phyloP scores from a whole-genome alignment of 2,797 vertebrate genomes.

The Cyclopterus lumpus region DNA sequence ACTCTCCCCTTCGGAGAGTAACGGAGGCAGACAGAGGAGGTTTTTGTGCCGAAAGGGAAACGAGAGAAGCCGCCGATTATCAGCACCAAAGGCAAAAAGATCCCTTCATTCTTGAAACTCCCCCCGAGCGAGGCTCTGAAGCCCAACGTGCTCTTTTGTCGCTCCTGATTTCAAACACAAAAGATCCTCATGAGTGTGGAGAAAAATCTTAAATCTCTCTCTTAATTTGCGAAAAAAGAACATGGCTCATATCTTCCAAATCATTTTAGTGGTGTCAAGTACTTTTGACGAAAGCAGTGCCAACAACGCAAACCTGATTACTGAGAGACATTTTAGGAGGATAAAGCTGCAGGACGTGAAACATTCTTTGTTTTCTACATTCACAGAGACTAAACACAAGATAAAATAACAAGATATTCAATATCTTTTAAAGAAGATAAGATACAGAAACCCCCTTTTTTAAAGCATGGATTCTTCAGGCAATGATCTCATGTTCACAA shows the following conservation, averaged over 20 bases:
- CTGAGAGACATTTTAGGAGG: not conserved
- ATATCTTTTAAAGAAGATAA: too few relatives aligned
- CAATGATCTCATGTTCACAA: too few relatives aligned
- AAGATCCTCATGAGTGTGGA: slow-evolving; percentile 56
- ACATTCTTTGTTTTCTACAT: not conserved
- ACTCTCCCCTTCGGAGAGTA: slow-evolving; percentile 61
- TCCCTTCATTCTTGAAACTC: slow-evolving; percentile 67
- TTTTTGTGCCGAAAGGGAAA: slow-evolving; percentile 77
- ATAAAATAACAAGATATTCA: too few relatives aligned
- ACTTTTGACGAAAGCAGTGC: not conserved
- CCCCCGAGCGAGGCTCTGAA: slow-evolving; percentile 62
- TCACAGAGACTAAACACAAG: not conserved
- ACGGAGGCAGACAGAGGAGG: slow-evolving; percentile 68
- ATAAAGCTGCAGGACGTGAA: not conserved
- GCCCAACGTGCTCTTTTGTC: slow-evolving; percentile 66
- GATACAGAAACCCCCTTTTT: too few relatives aligned
- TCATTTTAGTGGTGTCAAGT: not conserved
- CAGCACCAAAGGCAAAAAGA: slow-evolving; percentile 71
- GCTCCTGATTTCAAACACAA: slow-evolving; percentile 72
- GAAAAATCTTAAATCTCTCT: slow-evolving; percentile 22
- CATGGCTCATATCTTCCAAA: not conserved
- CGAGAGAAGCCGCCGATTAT: slow-evolving; percentile 76
- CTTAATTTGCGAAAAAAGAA: slow-evolving; percentile 38
- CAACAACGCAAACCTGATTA: not conserved
- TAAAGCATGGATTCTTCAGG: too few relatives aligned